Conservation (phyloP, 23 tunicate genomes). For the Trididemnum clinides region DNA sequence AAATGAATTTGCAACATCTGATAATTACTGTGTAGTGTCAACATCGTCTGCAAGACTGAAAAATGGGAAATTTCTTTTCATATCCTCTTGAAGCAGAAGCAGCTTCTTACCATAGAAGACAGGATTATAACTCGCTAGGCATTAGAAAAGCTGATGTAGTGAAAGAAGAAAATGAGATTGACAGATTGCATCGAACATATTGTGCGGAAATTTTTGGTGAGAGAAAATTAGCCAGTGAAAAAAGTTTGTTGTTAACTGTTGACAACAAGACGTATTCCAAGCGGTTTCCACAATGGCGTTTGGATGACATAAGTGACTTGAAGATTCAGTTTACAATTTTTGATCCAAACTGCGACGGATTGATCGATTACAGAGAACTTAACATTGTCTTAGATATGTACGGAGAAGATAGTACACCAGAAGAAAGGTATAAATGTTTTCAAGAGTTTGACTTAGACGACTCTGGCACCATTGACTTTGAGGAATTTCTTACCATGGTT, state of each 20-base stretch:
- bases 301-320: conserved; percentile 71
- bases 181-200: conserved; percentile 65
- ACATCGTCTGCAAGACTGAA: too few relatives aligned
- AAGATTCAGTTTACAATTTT: conserved; percentile 81
- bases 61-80: conserved; percentile 82
- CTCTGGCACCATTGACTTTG: conserved; percentile 76
- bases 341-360: conserved; percentile 84
- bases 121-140: conserved; percentile 86
- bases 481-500: conserved; percentile 73
- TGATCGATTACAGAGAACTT: conserved; percentile 88
- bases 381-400: conserved; percentile 67
- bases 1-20: too few relatives aligned
- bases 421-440: conserved; percentile 65
- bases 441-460: conserved; percentile 60
- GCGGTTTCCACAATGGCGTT: conserved; percentile 79
- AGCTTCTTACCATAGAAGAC: conserved; percentile 75
- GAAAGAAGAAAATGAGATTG: conserved; percentile 80
- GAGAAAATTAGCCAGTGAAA: conserved; percentile 40
- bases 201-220: conserved; percentile 70
- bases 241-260: conserved; percentile 52
- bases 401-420: conserved; percentile 72
- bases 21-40: too few relatives aligned
- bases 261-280: conserved; percentile 75
- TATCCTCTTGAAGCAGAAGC: conserved; percentile 77
- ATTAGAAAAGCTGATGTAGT: conserved; percentile 47